Base-by-base conservation (phyloP, 2,113 vertebrate genomes). In the Scolopax mira region DNA sequence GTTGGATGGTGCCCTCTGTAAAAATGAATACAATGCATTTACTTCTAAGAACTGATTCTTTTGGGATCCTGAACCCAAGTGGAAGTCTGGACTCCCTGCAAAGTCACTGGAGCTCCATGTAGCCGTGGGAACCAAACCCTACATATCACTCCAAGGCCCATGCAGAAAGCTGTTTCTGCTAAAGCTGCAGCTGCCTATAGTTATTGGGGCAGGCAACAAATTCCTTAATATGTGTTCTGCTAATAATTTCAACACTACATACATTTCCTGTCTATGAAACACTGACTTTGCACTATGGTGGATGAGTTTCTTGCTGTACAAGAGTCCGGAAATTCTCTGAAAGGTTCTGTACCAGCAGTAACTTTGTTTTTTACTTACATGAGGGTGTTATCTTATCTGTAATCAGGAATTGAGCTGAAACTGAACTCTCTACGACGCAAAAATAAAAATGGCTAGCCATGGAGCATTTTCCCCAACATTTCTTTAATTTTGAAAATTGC, bases 291-390 rank as follows among this genome's bases (percentile, higher is more conserved):
- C 19, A 7, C 31, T 25, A 4, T 19, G 37, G n/a, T 18, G 3
- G 25, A 52, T 62, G 41, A 61, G 1, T 1, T 10, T 74, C 85
- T 42, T 61, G 58, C 78, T 87, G 64, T 57, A 49, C 11, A 54
- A 52, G 51, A 52, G 37, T 54, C 58, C 69, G 10, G 31, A 91
- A 82, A 66, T 65, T 79, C 19, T 72, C 33, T 58, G 54, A 18
- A 41, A 79, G 30, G 41, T 85, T 49, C 69, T 4, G 7, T 61
- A 49, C 5, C 9, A 79, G 9, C 0, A 0, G 7, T 41, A 52
- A 44, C 11, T 74, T 70, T 6, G 0, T 57, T 87, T 62, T 24
- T 71, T 9, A 46, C 10, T 7, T 30, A 18, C 13, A 11, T 54
- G 35, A 51, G 27, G 11, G 42, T 46, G 8, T 52, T 60, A 10